Base-by-base conservation (phyloP, 53 echinoderm and acorn worm genomes). In the Holothuria scabra region DNA sequence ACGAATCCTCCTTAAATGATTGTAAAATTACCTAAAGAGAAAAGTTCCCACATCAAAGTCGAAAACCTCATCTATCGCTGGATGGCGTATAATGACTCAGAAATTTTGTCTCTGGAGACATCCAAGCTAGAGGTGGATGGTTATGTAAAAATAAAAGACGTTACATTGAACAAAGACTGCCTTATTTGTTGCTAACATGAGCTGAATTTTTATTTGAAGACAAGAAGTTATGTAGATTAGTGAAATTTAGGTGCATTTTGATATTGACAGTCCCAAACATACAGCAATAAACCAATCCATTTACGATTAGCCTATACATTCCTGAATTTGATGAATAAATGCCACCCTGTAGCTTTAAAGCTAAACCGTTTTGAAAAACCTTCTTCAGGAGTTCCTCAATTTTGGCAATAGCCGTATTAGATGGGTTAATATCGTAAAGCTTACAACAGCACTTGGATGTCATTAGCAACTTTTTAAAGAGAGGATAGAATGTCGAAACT, bases 71-170 rank as follows among this genome's bases (percentile, higher is more conserved):
- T 7, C 10, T 21, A 21, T 69, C 69, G 44, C 69, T 69, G 20
- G 20, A 19, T 35, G 4, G 69, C 8, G 44, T 23, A 18, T 69
- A 69, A 11, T 69, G 20, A 19, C 44, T n/a, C 16, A 69, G 34
- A 6, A 69, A 11, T 22, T 38, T 38, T 69, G 44, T 69, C 29
- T 69, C 69, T 4, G 69, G 37, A 26, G 69, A 37, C 69, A 69
- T 69, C 69, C 69, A 69, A 23, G 69, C 69, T 32, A 67, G 30
- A 8, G 67, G 34, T 3, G 67, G 67, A 67, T 67, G 30, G 12
- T 28, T 35, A 32, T 67, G 30, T 18, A 67, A 18, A 20, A 35
- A 2, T 3, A 35, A n/a, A n/a, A n/a, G n/a, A n/a, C n/a, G n/a
- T n/a, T n/a, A n/a, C n/a, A n/a, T n/a, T n/a, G n/a, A n/a, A n/a